Evolutionary conservation across 1,140 invertebrate species (phyloP).

Genomic region (Armadillidium nasatum): DNA sequence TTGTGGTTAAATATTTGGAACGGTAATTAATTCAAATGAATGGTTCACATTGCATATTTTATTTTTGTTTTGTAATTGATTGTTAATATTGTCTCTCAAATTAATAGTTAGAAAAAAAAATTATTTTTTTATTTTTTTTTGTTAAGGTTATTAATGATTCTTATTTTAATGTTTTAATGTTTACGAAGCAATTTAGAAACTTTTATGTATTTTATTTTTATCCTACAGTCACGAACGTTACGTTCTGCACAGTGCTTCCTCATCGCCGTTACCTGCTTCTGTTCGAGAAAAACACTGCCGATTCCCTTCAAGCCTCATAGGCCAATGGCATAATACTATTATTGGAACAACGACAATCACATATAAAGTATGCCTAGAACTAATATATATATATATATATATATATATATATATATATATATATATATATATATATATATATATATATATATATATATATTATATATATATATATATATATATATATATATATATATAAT

Average conservation of each 20-base stretch:
- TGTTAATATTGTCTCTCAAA: too few species aligned
- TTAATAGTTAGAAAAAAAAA: too few species aligned
- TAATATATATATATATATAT: constrained; percentile 4
- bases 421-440: constrained; percentile 20
- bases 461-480: not conserved
- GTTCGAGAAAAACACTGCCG: not conserved
- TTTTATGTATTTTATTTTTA: not conserved
- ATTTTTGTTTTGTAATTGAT: too few species aligned
- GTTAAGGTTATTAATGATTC: too few species aligned
- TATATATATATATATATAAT: not conserved
- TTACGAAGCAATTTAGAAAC: too few species aligned
- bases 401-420: constrained; percentile 14
- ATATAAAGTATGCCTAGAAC: not conserved
- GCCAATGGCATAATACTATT: not conserved
- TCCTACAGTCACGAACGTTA: not conserved
- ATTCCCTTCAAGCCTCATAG: not conserved
- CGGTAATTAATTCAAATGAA: too few species aligned
- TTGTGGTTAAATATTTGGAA: too few species aligned
- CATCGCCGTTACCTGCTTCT: not conserved
- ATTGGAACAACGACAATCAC: not conserved
- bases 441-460: constrained; percentile 16
- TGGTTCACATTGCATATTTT: too few species aligned
- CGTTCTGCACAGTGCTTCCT: not conserved
- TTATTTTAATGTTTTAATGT: too few species aligned
- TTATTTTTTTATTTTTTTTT: too few species aligned